A percentile compares a stretch with the other conserved stretches of the same genome.
Evolutionary conservation across 2,797 vertebrate genomes (phyloP).

Genomic region (Silurus aristotelis): DNA sequence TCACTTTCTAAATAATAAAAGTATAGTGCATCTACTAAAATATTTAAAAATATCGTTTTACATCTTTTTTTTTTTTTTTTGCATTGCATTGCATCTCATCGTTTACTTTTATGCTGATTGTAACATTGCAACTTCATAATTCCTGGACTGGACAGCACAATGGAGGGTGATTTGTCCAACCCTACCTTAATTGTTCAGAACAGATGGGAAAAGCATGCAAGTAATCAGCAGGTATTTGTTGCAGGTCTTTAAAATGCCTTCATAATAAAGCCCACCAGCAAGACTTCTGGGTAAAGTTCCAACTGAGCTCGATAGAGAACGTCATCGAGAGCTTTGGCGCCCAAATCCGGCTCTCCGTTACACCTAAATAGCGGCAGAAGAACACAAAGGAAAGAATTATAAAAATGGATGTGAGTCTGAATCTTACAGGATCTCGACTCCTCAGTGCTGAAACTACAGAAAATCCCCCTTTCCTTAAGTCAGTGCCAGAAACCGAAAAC

Average conservation of each 20-base stretch:
- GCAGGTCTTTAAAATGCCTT: constrained; percentile 49
- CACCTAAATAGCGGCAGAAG: constrained; percentile 75
- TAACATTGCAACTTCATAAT: too few species aligned
- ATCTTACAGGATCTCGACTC: background rate
- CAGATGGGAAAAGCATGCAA: too few species aligned
- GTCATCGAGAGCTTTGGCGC: constrained; percentile 94
- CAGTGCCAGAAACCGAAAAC: background rate
- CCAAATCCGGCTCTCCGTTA: constrained; percentile 92
- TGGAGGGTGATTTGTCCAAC: background rate
- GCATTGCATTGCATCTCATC: too few species aligned
- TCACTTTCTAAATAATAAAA: too few species aligned
- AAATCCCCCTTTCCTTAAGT: too few species aligned
- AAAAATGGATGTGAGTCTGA: background rate
- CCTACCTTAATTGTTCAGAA: too few species aligned
- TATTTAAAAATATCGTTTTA: too few species aligned
- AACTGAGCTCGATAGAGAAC: constrained; percentile 93
- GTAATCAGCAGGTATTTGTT: constrained; percentile 73
- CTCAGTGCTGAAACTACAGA: background rate
- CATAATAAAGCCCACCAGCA: constrained; percentile 83
- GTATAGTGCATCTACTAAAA: too few species aligned
- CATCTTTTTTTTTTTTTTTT: too few species aligned
- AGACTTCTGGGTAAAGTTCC: constrained; percentile 92
- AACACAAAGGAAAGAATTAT: background rate
- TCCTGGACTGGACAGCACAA: too few species aligned
- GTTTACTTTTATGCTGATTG: too few species aligned